These are phyloP conservation scores for Pteria penguin DNA, from an alignment of 2,888 invertebrate genomes.

Conservation along the genomic window DNA sequence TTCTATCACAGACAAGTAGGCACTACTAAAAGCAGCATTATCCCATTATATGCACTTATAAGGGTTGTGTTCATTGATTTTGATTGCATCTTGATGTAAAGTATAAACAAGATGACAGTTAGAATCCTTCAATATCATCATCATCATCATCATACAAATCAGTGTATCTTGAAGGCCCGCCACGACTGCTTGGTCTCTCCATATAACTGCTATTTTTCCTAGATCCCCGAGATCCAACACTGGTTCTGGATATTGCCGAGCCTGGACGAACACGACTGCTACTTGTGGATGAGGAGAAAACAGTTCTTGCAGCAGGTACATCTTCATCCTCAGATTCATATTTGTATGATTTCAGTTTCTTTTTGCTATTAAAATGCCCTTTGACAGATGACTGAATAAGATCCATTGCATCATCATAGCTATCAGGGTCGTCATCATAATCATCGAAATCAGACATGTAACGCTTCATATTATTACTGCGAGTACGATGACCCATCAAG, in stretches of 20 bases:
- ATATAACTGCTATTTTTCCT: not conserved
- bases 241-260: slow-evolving; percentile 34
- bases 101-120: too few species aligned
- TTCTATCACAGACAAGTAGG: too few species aligned
- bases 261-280: slow-evolving; percentile 26
- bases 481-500: slow-evolving; percentile 66
- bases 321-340: slow-evolving; percentile 38
- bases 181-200: slow-evolving; percentile 10
- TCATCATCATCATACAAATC: slow-evolving; percentile 25
- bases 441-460: slow-evolving; percentile 44
- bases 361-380: slow-evolving; percentile 60
- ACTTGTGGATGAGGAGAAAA: not conserved
- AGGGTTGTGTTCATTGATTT: too few species aligned
- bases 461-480: slow-evolving; percentile 53
- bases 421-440: slow-evolving; percentile 55
- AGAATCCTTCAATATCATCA: slow-evolving; percentile 6
- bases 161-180: not conserved
- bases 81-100: too few species aligned
- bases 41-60: too few species aligned
- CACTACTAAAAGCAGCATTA: too few species aligned
- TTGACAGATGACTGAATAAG: slow-evolving; percentile 69
- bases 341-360: slow-evolving; percentile 37
- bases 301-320: slow-evolving; percentile 10
- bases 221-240: slow-evolving; percentile 27
- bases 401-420: slow-evolving; percentile 62